Evolutionary conservation across 2,797 vertebrate species (phyloP), one percentile per base, ranked within the genome.

Genomic region (Pterois miles): DNA sequence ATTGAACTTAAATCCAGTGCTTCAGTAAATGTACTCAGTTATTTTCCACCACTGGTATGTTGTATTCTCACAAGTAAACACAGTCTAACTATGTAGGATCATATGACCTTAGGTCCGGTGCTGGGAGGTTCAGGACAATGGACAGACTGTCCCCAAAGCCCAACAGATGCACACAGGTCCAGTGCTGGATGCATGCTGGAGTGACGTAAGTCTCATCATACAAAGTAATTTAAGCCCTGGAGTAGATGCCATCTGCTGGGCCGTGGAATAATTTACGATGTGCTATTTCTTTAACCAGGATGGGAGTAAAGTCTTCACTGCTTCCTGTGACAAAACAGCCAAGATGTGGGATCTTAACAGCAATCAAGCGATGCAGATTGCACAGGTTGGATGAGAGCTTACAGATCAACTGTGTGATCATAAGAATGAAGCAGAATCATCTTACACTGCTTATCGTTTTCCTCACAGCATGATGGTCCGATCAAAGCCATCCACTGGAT

Each of bases 271-370:
- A 69, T 23, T 62, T 50, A 68, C 57, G 52, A 76, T 72, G 48
- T 67, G 14, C 12, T 70, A 1, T 81, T 53, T 89, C 65, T 80
- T 65, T 83, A 48, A 78, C 65, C 83, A 99, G 98, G 98, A 99
- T 84, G 98, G 98, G 40, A 99, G 97, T 93, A 99, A 99, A 96
- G 98, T 99, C 31, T 99, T 99, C 87, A 99, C 98, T 66, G 98
- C 97, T 14, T 99, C 98, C 0, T 99, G 98, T 93, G 98, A 99
- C 91, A 99, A 99, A 96, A 99, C 98, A 18, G 98, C 98, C 70
- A 99, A 99, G 94, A 99, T 99, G 98, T 99, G 98, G 98, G 98
- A 99, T 94, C 96, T 99, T 64, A 99, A 99, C 92, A 99, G 97
- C 83, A 99, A 99, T 74, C 98, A 99, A 81, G 97, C 98, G 1